These are phyloP conservation scores for Elymnias hypermnestra DNA, from an alignment of 1,140 invertebrate genomes.

Conservation along the genomic window DNA sequence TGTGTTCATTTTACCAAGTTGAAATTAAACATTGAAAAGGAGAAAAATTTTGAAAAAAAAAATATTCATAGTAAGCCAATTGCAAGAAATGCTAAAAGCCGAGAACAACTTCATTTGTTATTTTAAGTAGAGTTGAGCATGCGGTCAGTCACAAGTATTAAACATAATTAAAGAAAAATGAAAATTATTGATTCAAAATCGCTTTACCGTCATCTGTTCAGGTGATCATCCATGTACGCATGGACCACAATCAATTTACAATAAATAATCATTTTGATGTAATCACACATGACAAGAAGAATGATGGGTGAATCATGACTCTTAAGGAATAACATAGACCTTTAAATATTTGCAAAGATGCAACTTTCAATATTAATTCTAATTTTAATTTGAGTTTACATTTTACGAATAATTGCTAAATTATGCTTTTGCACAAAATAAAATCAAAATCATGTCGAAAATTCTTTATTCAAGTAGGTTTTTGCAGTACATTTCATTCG, in stretches of 20 bases:
- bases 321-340: no score
- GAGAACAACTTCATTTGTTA: slow-evolving; percentile 43
- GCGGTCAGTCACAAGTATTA: slow-evolving; percentile 70
- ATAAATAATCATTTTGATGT: not conserved
- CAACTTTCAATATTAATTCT: no score
- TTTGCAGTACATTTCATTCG: no score
- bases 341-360: no score
- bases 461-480: no score
- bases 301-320: no score
- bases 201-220: slow-evolving; percentile 72
- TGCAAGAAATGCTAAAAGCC: slow-evolving; percentile 61
- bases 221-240: slow-evolving; percentile 58
- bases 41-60: slow-evolving; percentile 53
- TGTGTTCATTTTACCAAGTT: slow-evolving; percentile 18
- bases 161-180: slow-evolving; percentile 39
- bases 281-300: not conserved
- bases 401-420: no score
- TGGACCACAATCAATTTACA: slow-evolving; percentile 32
- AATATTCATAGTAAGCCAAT: slow-evolving; percentile 60
- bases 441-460: no score
- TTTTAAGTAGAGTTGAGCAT: slow-evolving; percentile 59
- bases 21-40: slow-evolving; percentile 16
- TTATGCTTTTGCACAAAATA: no score
- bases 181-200: slow-evolving; percentile 57
- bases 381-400: no score